Conservation (phyloP, 2,113 vertebrate species). For the Myiozetetes cayanensis region DNA sequence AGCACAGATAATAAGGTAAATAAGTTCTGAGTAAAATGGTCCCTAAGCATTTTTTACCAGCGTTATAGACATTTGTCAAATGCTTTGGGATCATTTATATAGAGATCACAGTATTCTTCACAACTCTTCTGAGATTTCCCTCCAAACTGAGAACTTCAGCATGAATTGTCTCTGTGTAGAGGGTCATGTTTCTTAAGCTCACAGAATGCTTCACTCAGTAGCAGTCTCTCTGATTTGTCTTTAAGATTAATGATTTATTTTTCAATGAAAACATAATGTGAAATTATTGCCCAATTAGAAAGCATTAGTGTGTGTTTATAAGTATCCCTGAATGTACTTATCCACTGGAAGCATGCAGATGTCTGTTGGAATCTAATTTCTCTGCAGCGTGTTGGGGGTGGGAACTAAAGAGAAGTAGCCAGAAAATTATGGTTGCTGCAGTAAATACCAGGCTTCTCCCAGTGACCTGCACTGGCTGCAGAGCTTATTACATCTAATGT, state of each 20-base stretch:
- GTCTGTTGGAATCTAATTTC: conserved; percentile 51
- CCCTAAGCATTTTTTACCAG: neutral
- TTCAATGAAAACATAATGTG: neutral
- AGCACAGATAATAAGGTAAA: neutral
- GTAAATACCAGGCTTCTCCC: conserved; percentile 28
- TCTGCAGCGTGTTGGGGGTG: neutral
- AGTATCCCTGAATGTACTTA: neutral
- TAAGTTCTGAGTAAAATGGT: neutral
- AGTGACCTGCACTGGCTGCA: conserved; percentile 30
- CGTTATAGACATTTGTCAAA: neutral
- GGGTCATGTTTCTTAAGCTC: neutral
- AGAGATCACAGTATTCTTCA: neutral
- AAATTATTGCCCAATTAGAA: conserved; percentile 26
- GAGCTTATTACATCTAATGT: neutral
- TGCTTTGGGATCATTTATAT: neutral
- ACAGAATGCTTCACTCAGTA: neutral
- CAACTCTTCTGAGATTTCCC: neutral
- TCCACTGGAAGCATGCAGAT: conserved; percentile 31
- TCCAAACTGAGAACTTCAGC: neutral
- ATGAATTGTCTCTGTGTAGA: neutral
- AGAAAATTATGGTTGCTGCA: conserved; percentile 45
- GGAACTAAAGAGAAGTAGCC: conserved; percentile 36
- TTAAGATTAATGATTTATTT: neutral
- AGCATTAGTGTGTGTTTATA: neutral
- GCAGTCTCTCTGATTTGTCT: neutral